phyloP scores from a whole-genome alignment of 2,888 invertebrate genomes.

The Ochropacha duplaris region DNA sequence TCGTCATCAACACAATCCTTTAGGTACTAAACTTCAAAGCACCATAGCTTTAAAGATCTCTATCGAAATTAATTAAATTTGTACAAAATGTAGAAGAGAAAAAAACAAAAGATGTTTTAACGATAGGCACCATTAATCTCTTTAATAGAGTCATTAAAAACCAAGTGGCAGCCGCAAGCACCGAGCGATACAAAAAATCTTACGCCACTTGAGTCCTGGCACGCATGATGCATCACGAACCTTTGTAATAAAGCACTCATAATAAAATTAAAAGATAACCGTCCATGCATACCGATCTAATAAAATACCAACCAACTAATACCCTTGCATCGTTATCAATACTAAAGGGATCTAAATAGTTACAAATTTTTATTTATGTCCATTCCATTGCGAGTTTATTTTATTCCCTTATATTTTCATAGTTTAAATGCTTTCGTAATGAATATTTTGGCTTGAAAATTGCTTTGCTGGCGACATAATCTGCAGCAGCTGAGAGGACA shows the following conservation, averaged over 20 bases:
- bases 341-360: constrained; percentile 56
- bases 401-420: constrained; percentile 25
- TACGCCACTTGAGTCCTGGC: constrained; percentile 30
- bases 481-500: constrained; percentile 46
- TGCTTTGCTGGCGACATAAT: constrained; percentile 41
- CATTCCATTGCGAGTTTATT: constrained; percentile 36
- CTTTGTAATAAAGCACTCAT: constrained; percentile 55
- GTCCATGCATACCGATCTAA: constrained; percentile 43
- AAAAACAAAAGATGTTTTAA: constrained; percentile 61
- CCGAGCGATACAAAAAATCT: constrained; percentile 41
- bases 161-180: constrained; percentile 63
- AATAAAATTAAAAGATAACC: constrained; percentile 55
- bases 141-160: constrained; percentile 81
- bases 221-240: constrained; percentile 30
- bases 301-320: constrained; percentile 22
- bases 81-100: constrained; percentile 53
- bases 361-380: constrained; percentile 53
- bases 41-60: constrained; percentile 45
- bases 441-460: constrained; percentile 41
- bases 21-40: constrained; percentile 19
- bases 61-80: constrained; percentile 80
- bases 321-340: constrained; percentile 43
- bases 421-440: constrained; percentile 22
- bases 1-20: no score
- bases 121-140: constrained; percentile 76